Base-by-base conservation (phyloP, 2,113 vertebrate genomes). In the Pandion haliaetus region DNA sequence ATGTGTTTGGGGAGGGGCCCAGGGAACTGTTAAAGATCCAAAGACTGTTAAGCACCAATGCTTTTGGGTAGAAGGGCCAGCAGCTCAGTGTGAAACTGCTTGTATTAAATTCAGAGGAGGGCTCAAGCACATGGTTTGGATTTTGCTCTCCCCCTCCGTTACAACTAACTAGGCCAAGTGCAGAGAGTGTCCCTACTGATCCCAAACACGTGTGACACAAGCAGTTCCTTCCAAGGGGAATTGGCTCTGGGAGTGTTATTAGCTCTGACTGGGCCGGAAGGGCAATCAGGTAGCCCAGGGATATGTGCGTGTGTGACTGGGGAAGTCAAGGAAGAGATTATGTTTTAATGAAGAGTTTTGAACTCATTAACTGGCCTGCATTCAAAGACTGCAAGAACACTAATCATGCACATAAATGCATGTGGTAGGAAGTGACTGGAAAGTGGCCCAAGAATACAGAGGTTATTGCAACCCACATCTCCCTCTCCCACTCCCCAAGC, bases 151-250 rank as follows among this genome's bases (percentile, higher is more conserved):
- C 15, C 5, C 8, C 40, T 88, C 62, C 16, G 6, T 63, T 93
- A 92, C 36, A 85, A 58, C 42, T 82, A 72, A 87, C 91, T 94
- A 95, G 93, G 66, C 84, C 94, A 92, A 94, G 78, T 66, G 84
- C 92, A 72, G 82, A 54, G 42, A 59, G 54, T 52, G 42, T 83
- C 66, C 66, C 38, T 66, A 3, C 79, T 94, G 72, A 88, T 65
- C 66, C 76, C 23, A 19, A 82, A 58, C 52, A 86, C 9, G 14
- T 52, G 94, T 73, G 86, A 84, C 77, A 82, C 34, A 32, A 92
- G 90, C 0, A 1, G 17, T 17, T 93, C 49, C 40, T 83, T 40
- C 49, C 67, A 40, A 65, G 24, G 52, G 42, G 34, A 74, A 36
- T 20, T 0, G 0, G 29, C 54, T 87, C 63, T 69, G 18, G 14